Evolutionary conservation across 2,888 invertebrate species (phyloP), one percentile per base, ranked within the genome.

Genomic region (Drosophila anceps): DNA sequence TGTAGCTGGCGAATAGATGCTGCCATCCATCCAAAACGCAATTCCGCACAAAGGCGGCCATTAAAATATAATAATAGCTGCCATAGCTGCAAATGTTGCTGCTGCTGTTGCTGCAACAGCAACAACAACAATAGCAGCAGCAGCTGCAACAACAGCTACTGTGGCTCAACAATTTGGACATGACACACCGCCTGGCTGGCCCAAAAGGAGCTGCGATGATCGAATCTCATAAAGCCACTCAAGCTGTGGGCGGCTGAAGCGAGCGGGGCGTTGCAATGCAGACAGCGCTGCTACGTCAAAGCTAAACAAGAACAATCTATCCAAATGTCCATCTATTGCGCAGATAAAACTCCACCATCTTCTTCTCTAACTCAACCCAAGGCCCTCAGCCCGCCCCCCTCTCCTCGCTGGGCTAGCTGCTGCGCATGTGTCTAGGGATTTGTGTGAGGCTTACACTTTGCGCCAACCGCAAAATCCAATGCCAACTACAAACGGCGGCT

Each of bases 251-350:
- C 54, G 50, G 35, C 58, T 44, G 44, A 18, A 53, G 57, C 7
- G 24, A 18, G 39, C 10, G 31, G 10, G 35, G 31, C 9, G 46
- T 39, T 55, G 20, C 43, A 13, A 20, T 13, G 43, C 43, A 24
- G 44, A 44, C 44, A 44, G 44, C 29, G 29, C 48, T 2, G 67
- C 46, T 58, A 79, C 89, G 87, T 82, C 89, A 86, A 82, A 84
- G 82, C 81, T 82, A 85, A 89, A 84, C 86, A 88, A 88, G 88
- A 89, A 88, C 90, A 87, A 88, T 88, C 88, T 83, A 88, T 88
- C 88, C 84, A 88, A 86, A 88, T 83, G 87, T 88, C 87, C 84
- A 90, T 90, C 90, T 90, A 83, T 87, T 83, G 90, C 79, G 75
- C 76, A 90, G 90, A 87, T 87, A 87, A 87, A 90, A 78, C 90